Evolutionary conservation across 2,113 vertebrate species (phyloP), one percentile per base, ranked within the genome.

Genomic region (Peromyscus leucopus): DNA sequence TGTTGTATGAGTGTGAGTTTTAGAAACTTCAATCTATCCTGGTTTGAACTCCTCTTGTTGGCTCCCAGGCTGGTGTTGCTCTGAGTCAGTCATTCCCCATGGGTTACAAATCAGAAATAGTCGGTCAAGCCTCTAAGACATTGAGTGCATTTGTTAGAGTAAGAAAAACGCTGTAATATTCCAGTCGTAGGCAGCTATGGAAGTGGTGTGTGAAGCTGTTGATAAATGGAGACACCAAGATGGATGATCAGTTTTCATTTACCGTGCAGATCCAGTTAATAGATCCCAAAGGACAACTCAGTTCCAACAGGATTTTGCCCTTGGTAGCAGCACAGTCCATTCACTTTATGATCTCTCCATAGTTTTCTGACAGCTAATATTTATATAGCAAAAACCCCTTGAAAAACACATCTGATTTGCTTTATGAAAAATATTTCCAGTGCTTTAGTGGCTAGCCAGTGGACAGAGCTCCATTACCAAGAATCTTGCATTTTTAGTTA

Each of bases 281-380:
- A 78, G 91, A 82, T 65, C 65, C 51, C 82, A 91, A 96, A 93
- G 42, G 72, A 91, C 17, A 86, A 9, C 21, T 87, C 55, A 12
- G 89, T 74, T 96, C 90, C 93, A 95, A 88, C 22, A 51, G 31
- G 12, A 87, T 84, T 93, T 95, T 94, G 63, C 19, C 82, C 42
- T 91, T 63, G 10, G 74, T 84, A 93, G 51, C 12, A 71, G 24
- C 63, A 79, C 6, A 82, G 28, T 93, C 36, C 89, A 82, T 89
- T 93, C 72, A 39, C 59, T 97, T 96, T 76, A 76, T 83, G 65
- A 88, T 96, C 7, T 85, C 67, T 63, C 90, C 31, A 26, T 33
- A 65, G 59, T 91, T 96, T 95, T 86, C 80, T 94, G 92, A 93
- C 76, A 96, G 89, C 59, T 89, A 88, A 89, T 96, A 94, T 94